phyloP scores from a whole-genome alignment of 2,797 vertebrate species.

The Alcedo atthis region DNA sequence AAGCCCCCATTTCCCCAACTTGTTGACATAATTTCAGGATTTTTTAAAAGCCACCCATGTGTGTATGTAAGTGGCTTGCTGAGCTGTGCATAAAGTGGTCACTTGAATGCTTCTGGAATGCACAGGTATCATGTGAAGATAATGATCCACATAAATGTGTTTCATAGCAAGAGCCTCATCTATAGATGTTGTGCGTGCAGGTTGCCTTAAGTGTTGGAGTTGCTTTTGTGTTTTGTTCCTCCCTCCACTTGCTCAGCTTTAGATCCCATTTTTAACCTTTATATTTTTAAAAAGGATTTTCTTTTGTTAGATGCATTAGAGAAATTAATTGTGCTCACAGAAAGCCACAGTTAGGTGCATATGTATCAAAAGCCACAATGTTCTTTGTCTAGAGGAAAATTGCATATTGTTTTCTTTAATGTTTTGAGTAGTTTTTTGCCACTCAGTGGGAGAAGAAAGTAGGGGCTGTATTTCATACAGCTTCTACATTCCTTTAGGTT shows the following conservation, averaged over 20 bases:
- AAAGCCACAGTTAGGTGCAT: constrained; percentile 21
- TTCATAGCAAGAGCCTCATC: constrained; percentile 37
- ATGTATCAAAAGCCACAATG: neutral
- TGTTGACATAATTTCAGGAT: constrained; percentile 32
- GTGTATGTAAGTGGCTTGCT: neutral
- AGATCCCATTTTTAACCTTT: neutral
- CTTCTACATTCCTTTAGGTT: neutral
- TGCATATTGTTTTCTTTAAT: constrained; percentile 15
- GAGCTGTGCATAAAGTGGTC: neutral
- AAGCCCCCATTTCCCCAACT: neutral
- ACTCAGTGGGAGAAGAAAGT: constrained; percentile 21
- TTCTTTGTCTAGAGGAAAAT: constrained; percentile 39
- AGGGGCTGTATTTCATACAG: neutral
- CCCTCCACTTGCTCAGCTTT: neutral
- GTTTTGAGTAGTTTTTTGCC: constrained; percentile 17
- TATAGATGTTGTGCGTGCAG: neutral
- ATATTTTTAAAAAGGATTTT: constrained; percentile 17
- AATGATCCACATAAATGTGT: constrained; percentile 45
- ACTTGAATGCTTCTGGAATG: constrained; percentile 37
- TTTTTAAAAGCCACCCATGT: constrained; percentile 28
- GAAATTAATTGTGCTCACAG: constrained; percentile 51
- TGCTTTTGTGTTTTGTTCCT: neutral
- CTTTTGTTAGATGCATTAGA: constrained; percentile 36
- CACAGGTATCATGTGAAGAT: constrained; percentile 34
- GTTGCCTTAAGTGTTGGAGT: constrained; percentile 9